Evolutionary conservation across 2,113 vertebrate genomes (phyloP), one percentile per base, ranked within the genome.

Genomic region (Turnix velox): DNA sequence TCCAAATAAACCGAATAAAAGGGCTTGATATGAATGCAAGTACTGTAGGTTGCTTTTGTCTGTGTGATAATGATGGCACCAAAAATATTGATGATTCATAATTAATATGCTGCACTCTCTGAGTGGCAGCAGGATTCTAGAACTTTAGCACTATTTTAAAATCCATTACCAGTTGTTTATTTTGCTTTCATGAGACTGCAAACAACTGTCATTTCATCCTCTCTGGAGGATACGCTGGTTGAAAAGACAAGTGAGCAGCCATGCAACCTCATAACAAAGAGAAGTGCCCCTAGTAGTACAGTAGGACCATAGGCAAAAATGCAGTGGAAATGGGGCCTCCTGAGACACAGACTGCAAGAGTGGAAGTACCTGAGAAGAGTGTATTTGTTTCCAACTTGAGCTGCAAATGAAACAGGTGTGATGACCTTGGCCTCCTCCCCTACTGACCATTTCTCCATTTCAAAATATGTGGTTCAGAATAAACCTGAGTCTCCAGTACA

Each of bases 1-100:
- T 95, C 95, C 95, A 97, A 96, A 97, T 97, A 97, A 90, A 96
- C 96, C 91, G 97, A 98, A 97, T 96, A 97, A 97, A 98, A 96
- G 93, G 62, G 37, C 86, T 96, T 96, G 92, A 87, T 96, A 94
- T 93, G 92, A 94, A 93, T 92, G 92, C 65, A 85, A 95, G 95
- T 87, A 89, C 55, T 58, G 79, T 73, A 95, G 86, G 54, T 92
- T 88, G 91, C 51, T 78, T 92, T 76, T 95, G 93, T 49, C 7
- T 49, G 42, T 69, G 58, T 82, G 74, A 86, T 88, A 96, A 89
- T 51, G 91, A 89, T 83, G 83, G 91, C 83, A 96, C 94, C 89
- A 77, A 92, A 95, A 94, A 97, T 96, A 96, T 63, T 94, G 96
- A 95, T 94, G 86, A 96, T 75, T 96, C 96, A 95, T 90, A 92